Base-by-base conservation (phyloP, 2,113 vertebrate species). In the Sula dactylatra region DNA sequence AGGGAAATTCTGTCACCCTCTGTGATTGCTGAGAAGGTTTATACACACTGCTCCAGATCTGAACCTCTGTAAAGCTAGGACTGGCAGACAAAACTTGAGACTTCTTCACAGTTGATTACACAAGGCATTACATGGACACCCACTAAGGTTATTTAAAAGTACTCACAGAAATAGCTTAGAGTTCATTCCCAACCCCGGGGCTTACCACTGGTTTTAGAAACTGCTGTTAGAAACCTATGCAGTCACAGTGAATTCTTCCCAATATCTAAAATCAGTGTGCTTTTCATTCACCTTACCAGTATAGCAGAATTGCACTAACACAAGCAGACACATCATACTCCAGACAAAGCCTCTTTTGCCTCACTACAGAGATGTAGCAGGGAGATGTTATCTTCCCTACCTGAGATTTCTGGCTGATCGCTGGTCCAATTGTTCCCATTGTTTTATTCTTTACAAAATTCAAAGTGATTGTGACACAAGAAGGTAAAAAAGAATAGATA, bases 41-140 rank as follows among this genome's bases (percentile, higher is more conserved):
- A 92, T 88, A 93, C 64, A 83, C 58, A 45, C 38, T 77, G 32
- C 42, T 79, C 36, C 61, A 80, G 58, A 82, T 11, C 44, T 47
- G 52, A 74, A 18, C 36, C 27, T 74, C 36, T n/a, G 49, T 22
- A 67, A 85, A 67, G 26, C 49, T 90, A 45, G 32, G 45, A 79
- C 44, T 82, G 66, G 26, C 88, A 89, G 47, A 62, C 22, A 81
- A 52, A 80, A 76, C 73, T 89, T 61, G 22, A 94, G 79, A 59
- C 38, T 71, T 88, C 86, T 87, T 93, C 42, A 69, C 72, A 58
- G 59, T 50, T 92, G 89, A 92, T 96, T 81, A 55, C 77, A 82
- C 12, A 47, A 94, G 38, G 21, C 26, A 45, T 91, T 85, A 89
- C 24, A 6, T 29, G 86, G 86, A 85, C 82, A 91, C 76, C 82